Conservation (phyloP, 2,113 vertebrate species). For the Paramisgurnus dabryanus region DNA sequence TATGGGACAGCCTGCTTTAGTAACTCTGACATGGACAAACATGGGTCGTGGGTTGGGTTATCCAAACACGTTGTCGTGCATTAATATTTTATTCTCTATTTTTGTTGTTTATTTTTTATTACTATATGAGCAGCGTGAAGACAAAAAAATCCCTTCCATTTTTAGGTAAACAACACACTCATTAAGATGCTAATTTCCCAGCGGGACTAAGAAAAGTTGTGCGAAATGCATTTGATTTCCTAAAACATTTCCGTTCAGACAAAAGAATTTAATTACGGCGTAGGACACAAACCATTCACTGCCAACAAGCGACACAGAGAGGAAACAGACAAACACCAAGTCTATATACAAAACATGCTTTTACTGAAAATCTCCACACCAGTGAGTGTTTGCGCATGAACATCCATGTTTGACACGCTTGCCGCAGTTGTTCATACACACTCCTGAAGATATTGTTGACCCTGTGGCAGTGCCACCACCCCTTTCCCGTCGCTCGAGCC, state of each 20-base stretch:
- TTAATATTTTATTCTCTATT: conserved; percentile 58
- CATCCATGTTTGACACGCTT: conserved; percentile 72
- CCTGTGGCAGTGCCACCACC: conserved; percentile 40
- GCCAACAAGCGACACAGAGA: conserved; percentile 39
- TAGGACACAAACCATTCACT: conserved; percentile 42
- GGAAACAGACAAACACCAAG: conserved; percentile 37
- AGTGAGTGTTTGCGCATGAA: conserved; percentile 48
- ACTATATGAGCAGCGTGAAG: conserved; percentile 41
- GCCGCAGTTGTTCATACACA: conserved; percentile 73
- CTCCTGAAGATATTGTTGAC: conserved; percentile 65
- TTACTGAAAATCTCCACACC: conserved; percentile 46
- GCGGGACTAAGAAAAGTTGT: conserved; percentile 65
- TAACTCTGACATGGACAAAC: not conserved
- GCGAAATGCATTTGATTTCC: conserved; percentile 62
- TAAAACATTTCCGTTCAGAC: conserved; percentile 47
- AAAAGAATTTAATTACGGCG: conserved; percentile 54
- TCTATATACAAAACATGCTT: conserved; percentile 43
- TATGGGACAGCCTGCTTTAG: conserved; percentile 1
- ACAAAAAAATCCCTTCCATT: conserved; percentile 50
- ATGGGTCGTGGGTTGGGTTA: not conserved
- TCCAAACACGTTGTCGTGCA: conserved; percentile 30
- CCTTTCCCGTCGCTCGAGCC: conserved; percentile 55
- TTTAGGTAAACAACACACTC: conserved; percentile 69
- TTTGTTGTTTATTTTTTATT: conserved; percentile 62
- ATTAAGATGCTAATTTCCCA: conserved; percentile 71